Evolutionary conservation across 2,888 invertebrate species (phyloP).

Genomic region (Pyrrhosoma nymphula): DNA sequence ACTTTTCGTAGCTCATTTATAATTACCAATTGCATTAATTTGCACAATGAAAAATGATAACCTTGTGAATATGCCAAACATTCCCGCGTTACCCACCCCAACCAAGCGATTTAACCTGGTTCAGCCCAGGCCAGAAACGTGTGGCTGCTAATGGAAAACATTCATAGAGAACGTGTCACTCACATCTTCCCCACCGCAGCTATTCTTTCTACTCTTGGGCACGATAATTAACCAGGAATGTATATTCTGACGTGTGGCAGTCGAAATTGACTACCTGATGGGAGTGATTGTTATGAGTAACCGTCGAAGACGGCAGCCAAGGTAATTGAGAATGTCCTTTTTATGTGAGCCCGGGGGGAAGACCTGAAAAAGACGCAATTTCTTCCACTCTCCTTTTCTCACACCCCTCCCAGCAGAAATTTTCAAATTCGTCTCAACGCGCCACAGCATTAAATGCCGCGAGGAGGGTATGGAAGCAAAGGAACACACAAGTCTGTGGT

Average conservation of each 20-base stretch:
- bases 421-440: slow-evolving; percentile 50
- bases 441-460: neutral
- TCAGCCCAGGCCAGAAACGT: neutral
- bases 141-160: neutral
- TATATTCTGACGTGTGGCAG: neutral
- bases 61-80: too few species aligned
- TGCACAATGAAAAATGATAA: too few species aligned
- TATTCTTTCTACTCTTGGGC: neutral
- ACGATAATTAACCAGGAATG: neutral
- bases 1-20: too few species aligned
- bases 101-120: too few species aligned
- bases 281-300: neutral
- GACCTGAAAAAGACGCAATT: slow-evolving; percentile 55
- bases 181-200: neutral
- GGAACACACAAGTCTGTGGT: neutral
- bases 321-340: slow-evolving; percentile 19
- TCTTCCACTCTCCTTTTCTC: slow-evolving; percentile 40
- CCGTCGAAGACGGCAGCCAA: slow-evolving; percentile 13
- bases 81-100: too few species aligned
- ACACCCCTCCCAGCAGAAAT: neutral
- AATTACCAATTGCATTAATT: too few species aligned
- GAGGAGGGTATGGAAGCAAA: neutral
- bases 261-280: neutral
- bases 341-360: neutral
- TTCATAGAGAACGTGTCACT: neutral